A percentile compares a stretch with the other conserved stretches of the same genome.
phyloP scores from a whole-genome alignment of 1,140 invertebrate genomes.

The Phortica variegata region DNA sequence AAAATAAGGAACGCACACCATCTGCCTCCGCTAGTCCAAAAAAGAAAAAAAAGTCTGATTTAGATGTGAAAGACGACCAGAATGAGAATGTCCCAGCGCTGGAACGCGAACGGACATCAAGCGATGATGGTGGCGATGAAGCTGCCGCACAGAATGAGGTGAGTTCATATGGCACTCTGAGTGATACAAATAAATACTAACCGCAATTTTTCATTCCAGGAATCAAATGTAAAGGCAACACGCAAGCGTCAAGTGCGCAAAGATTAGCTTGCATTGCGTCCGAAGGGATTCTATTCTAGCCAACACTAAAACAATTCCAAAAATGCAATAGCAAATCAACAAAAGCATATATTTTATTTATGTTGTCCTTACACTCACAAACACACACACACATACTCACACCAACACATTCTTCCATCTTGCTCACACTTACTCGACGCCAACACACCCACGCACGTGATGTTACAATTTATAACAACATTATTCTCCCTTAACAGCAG shows the following conservation, averaged over 20 bases:
- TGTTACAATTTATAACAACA: too few species aligned
- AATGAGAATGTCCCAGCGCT: slow-evolving; percentile 9
- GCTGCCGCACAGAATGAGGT: slow-evolving; percentile 41
- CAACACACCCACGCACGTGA: too few species aligned
- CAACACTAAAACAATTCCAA: too few species aligned
- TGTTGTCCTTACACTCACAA: too few species aligned
- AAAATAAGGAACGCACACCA: slow-evolving; percentile 30
- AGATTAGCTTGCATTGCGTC: slow-evolving; percentile 31
- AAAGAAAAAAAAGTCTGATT: slow-evolving; percentile 47
- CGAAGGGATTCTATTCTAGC: too few species aligned
- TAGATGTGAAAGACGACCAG: slow-evolving; percentile 33
- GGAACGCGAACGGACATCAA: slow-evolving; percentile 2
- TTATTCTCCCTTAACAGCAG: too few species aligned
- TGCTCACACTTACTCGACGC: too few species aligned
- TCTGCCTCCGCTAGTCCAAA: slow-evolving; percentile 38
- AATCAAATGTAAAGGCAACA: slow-evolving; percentile 35
- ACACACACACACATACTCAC: too few species aligned
- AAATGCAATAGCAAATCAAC: too few species aligned
- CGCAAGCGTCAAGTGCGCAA: slow-evolving; percentile 49
- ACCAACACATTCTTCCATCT: too few species aligned
- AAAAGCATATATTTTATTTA: too few species aligned
- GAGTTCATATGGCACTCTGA: neutral
- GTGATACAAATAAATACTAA: neutral
- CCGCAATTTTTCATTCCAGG: slow-evolving; percentile 12
- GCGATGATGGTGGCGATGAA: slow-evolving; percentile 21